These are phyloP conservation scores for Tragulus kanchil DNA, from an alignment of 2,113 vertebrate genomes.

Conservation along the genomic window DNA sequence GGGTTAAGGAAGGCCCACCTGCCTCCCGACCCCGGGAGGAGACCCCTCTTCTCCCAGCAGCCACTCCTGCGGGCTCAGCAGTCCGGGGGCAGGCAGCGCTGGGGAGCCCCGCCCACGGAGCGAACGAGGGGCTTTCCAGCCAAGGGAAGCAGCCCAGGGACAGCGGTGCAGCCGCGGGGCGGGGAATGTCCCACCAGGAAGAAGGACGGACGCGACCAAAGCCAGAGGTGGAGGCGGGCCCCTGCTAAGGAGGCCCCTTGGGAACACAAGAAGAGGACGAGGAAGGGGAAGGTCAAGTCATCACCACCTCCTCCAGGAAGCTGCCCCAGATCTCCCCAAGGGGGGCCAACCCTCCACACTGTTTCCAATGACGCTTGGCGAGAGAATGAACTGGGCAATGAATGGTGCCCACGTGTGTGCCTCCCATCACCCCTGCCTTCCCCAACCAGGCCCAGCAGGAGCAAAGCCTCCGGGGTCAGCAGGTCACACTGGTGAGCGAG, in stretches of 20 bases:
- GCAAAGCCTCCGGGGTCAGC: neutral
- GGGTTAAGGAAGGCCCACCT: neutral
- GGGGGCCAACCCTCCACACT: neutral
- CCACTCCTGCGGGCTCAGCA: neutral
- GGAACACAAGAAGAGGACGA: neutral
- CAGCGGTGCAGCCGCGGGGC: neutral
- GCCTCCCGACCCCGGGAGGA: neutral
- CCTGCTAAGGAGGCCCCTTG: neutral
- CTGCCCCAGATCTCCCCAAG: neutral
- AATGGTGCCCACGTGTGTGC: neutral
- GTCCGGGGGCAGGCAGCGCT: neutral
- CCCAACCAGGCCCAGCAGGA: neutral
- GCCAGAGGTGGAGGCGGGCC: neutral
- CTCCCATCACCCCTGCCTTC: neutral
- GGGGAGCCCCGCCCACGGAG: neutral
- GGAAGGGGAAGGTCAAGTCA: too few relatives aligned
- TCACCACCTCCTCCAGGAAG: conserved; percentile 36
- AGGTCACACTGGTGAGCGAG: accelerated
- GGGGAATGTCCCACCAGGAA: neutral
- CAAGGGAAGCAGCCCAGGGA: neutral
- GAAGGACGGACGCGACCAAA: neutral
- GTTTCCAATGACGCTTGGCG: neutral
- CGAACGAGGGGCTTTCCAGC: conserved; percentile 20
- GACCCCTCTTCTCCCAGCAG: neutral
- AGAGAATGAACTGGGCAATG: accelerated